Conservation (phyloP, 1,140 invertebrate genomes). For the Coelopa frigida region DNA sequence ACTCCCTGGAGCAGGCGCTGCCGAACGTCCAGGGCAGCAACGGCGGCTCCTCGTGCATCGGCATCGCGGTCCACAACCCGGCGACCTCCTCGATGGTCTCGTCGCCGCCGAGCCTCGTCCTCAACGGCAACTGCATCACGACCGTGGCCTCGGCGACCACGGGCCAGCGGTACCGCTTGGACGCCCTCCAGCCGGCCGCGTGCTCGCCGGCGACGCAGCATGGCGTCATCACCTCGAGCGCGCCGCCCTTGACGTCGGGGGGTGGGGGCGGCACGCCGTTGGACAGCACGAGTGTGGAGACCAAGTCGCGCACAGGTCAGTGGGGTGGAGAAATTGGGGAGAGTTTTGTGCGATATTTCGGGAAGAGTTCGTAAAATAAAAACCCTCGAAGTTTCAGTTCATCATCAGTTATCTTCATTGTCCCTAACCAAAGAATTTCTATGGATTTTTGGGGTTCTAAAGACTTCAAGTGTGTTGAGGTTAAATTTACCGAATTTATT, state of each 20-base stretch:
- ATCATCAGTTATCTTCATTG: too few species aligned
- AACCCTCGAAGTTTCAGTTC: too few species aligned
- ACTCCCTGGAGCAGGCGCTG: conserved; percentile 37
- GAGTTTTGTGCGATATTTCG: background rate
- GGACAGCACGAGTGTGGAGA: conserved; percentile 24
- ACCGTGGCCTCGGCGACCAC: conserved; percentile 19
- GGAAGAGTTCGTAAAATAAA: too few species aligned
- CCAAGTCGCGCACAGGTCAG: conserved; percentile 38
- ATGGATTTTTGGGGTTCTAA: too few species aligned
- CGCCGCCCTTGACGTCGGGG: conserved; percentile 14
- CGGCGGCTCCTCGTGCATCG: conserved; percentile 31
- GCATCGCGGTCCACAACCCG: conserved; percentile 29
- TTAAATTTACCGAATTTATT: too few species aligned
- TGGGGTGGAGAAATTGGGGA: background rate
- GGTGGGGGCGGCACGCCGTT: too few species aligned
- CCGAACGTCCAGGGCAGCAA: conserved; percentile 28
- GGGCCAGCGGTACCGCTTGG: conserved; percentile 30
- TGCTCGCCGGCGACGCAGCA: conserved; percentile 38
- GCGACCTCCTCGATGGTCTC: conserved; percentile 15
- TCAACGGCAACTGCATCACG: conserved; percentile 41
- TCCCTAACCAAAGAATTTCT: too few species aligned
- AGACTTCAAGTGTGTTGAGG: too few species aligned
- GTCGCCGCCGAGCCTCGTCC: conserved; percentile 23
- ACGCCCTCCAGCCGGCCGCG: conserved; percentile 30
- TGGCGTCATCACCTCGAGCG: conserved; percentile 35